phyloP scores from a whole-genome alignment of 1,140 invertebrate species.

The Sitophilus oryzae region DNA sequence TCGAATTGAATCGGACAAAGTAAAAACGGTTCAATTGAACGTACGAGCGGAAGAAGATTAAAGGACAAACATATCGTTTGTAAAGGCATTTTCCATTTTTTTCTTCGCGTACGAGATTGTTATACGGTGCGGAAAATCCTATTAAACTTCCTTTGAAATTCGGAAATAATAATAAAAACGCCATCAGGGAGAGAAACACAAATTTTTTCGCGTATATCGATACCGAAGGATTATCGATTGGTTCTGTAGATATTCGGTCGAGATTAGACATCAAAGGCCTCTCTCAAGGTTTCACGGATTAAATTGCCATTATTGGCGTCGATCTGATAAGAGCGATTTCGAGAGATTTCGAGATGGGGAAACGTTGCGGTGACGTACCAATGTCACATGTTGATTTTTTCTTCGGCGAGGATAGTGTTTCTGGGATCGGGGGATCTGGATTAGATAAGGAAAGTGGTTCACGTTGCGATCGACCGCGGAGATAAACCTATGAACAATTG shows the following conservation, averaged over 20 bases:
- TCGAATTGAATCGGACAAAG: too few species aligned
- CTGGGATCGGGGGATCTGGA: background rate
- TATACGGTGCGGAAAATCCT: background rate
- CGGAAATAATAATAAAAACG: background rate
- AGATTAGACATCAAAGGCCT: background rate
- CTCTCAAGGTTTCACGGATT: background rate
- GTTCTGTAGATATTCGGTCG: background rate
- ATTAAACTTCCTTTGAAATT: background rate
- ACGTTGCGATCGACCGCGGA: too few species aligned
- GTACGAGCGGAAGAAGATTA: too few species aligned
- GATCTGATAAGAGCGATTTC: background rate
- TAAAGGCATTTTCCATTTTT: too few species aligned
- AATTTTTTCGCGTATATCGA: background rate
- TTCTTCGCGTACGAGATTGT: background rate
- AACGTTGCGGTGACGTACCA: background rate
- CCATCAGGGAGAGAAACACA: background rate
- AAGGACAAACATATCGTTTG: too few species aligned
- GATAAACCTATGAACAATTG: background rate
- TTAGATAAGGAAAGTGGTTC: background rate
- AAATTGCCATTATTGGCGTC: background rate
- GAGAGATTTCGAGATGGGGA: background rate
- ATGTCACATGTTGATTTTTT: background rate
- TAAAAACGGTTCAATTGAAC: too few species aligned
- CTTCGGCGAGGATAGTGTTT: background rate
- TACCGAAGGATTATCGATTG: background rate